Evolutionary conservation across 2,113 vertebrate species (phyloP), one percentile per base, ranked within the genome.

Genomic region (Daubentonia madagascariensis): DNA sequence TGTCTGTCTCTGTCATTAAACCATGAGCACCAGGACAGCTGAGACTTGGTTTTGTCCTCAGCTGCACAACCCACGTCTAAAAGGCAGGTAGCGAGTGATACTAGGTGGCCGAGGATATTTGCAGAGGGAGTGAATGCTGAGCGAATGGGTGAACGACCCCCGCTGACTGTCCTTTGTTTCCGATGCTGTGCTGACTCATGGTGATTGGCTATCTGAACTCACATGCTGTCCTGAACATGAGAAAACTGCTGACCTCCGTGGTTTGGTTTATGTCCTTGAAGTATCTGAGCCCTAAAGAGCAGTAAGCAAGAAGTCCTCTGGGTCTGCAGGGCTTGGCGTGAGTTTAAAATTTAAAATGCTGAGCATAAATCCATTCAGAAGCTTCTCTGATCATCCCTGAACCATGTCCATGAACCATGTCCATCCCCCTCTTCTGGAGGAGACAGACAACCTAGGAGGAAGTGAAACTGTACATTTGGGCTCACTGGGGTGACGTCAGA

Each of bases 161-260:
- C 14, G 43, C 48, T 30, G 40, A 67, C 57, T 57, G 28, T 52
- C 12, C 48, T 3, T 40, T 80, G 81, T 23, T 23, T n/a, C 76
- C 75, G 5, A 0, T 2, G 18, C 30, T 54, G 1, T 5, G 1
- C 0, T 18, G 4, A 18, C 43, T 37, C 52, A 3, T 0, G 0
- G 22, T 37, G 83, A 43, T 6, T 50, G n/a, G 57, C 4, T 2
- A 35, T 10, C 1, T 45, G 84, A 35, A n/a, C 45, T 37, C 30
- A 30, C 23, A 3, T 0, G 17, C 50, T 8, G 28, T 78, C 93
- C 32, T 0, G 32, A n/a, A 13, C 4, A 11, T 48, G 22, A 45
- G 81, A 12, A 70, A 72, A 93, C 35, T 43, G 93, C 93, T 35
- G 63, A 78, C 35, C 35, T 28, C 43, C 0, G 1, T 1, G 23